Percentiles rank a stretch among this genome's conserved stretches.
phyloP scores from a whole-genome alignment of 2,113 vertebrate genomes.

The Narcine bancroftii region DNA sequence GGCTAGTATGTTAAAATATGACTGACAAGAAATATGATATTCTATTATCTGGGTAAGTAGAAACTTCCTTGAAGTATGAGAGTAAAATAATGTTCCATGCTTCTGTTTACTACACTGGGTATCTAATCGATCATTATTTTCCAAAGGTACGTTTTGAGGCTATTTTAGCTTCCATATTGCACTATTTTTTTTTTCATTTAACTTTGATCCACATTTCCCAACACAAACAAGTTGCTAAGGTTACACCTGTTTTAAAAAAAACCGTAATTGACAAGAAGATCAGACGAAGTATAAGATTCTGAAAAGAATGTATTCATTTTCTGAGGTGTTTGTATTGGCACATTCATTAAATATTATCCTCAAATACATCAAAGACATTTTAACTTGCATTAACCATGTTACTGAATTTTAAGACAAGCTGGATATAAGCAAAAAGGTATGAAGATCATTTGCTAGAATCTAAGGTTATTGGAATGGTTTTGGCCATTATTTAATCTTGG shows the following conservation, averaged over 20 bases:
- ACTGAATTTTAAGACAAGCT: neutral
- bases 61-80: constrained; percentile 38
- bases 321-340: neutral
- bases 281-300: neutral
- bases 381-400: neutral
- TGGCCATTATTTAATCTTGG: neutral
- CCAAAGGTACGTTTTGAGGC: constrained; percentile 49
- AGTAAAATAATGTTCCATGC: too few species aligned
- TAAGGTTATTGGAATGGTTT: neutral
- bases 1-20: neutral
- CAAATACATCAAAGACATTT: neutral
- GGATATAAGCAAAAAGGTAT: neutral
- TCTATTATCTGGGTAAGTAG: constrained; percentile 47
- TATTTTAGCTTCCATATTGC: neutral
- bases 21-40: neutral
- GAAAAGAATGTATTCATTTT: neutral
- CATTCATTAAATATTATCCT: neutral
- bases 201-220: constrained; percentile 49
- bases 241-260: neutral
- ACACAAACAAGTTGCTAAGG: neutral
- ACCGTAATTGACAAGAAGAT: neutral
- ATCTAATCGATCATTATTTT: neutral
- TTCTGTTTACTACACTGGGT: neutral
- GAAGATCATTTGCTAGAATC: neutral
- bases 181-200: constrained; percentile 54